Base-by-base conservation (phyloP, 2,113 vertebrate species). In the Micronycteris hirsuta region DNA sequence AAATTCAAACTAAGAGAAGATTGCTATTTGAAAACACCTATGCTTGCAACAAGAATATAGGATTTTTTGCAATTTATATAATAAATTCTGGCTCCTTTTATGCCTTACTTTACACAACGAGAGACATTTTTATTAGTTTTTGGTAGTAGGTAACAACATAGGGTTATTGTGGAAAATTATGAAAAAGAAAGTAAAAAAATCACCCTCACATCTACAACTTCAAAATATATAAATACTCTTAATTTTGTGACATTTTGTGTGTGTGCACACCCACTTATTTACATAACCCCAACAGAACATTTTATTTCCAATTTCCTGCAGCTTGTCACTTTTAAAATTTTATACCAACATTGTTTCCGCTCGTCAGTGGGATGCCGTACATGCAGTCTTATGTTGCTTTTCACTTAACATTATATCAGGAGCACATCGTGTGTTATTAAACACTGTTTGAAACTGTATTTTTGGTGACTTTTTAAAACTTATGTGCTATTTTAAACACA, bases 1-100 rank as follows among this genome's bases (percentile, higher is more conserved):
- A 65, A 88, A 86, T 41, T 71, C 88, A 94, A 77, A 96, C 86
- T 28, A 74, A 95, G 67, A 71, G n/a, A 93, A 93, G 47, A 94
- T 73, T 20, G 33, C 63, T 61, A 52, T 91, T 81, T 78, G 73
- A 85, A 92, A 95, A 91, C 17, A 96, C 19, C 16, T 20, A 49
- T 15, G 17, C 15, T 93, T 38, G 14, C 49, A 52, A 47, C 7
- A 73, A 85, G 49, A 89, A 56, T 56, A 38, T 61, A 36, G 33
- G 31, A 78, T 43, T 88, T 73, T 85, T 90, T 83, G 47, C 36
- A 45, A 63, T 85, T 73, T 90, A 54, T 82, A 56, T 78, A 83
- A 85, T 80, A 94, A 95, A 87, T 85, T 45, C 38, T 96, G 65
- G 65, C 33, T 81, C 65, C 19, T 86, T 89, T 86, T 49, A 81